Percentiles rank a stretch among this genome's conserved stretches.
phyloP scores from a whole-genome alignment of 2,113 vertebrate species.

The Chamaetylas fuelleborni region DNA sequence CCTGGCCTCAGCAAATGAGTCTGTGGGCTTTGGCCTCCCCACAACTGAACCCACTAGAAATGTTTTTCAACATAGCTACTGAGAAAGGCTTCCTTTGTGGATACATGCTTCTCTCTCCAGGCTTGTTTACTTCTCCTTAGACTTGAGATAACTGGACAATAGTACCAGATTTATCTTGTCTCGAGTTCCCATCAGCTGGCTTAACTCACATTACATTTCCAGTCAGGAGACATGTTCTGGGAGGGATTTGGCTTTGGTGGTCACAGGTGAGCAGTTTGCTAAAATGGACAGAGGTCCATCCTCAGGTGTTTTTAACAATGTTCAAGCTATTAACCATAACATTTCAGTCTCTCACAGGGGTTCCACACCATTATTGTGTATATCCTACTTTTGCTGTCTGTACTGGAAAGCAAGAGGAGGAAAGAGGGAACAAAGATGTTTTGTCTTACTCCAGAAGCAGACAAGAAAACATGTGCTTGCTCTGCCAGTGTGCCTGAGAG shows the following conservation, averaged over 20 bases:
- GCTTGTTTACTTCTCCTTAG: neutral
- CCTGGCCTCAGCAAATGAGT: neutral
- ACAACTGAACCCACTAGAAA: neutral
- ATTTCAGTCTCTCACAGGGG: neutral
- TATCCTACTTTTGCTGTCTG: neutral
- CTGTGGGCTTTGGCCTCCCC: neutral
- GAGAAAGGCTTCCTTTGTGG: neutral
- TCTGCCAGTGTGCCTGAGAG: neutral
- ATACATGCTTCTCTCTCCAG: neutral
- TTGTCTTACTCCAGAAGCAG: neutral
- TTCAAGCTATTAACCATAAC: neutral
- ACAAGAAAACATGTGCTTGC: neutral
- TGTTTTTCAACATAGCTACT: rapidly evolving
- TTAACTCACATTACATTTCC: neutral
- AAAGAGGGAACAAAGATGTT: neutral
- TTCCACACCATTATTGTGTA: neutral
- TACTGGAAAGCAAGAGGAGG: neutral
- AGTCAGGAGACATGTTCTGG: neutral
- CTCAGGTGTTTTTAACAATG: neutral
- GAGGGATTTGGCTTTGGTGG: neutral
- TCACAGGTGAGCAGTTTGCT: neutral
- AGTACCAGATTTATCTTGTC: neutral
- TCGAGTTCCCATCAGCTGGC: neutral
- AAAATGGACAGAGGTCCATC: neutral
- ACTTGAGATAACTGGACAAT: neutral